These are phyloP conservation scores for Pantherophis guttatus DNA, from an alignment of 2,113 vertebrate species.

Conservation along the genomic window DNA sequence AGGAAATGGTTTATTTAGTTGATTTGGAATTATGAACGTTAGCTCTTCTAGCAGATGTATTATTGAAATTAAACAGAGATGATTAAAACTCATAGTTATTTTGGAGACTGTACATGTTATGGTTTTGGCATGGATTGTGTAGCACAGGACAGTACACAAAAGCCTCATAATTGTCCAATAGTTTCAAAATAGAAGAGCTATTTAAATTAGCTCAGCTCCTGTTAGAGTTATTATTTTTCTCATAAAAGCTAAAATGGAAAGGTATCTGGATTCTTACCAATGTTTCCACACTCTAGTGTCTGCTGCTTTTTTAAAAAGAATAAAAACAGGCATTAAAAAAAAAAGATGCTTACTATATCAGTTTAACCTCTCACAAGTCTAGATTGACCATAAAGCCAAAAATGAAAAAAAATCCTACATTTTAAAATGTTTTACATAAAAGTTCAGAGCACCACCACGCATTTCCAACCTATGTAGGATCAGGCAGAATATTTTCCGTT, in stretches of 20 bases:
- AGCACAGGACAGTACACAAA: background rate
- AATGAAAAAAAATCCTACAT: background rate
- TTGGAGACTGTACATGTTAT: background rate
- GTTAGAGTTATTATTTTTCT: slow-evolving; percentile 35
- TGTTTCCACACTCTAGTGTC: slow-evolving; percentile 10
- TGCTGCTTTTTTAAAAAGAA: background rate
- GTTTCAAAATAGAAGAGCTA: slow-evolving; percentile 36
- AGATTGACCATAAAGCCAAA: slow-evolving; percentile 3
- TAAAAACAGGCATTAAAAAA: slow-evolving; percentile 15
- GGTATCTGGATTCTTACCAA: background rate
- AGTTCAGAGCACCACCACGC: background rate
- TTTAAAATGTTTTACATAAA: background rate
- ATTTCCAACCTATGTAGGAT: background rate
- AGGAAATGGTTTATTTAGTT: background rate
- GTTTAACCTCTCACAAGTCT: slow-evolving; percentile 15
- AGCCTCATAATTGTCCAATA: slow-evolving; percentile 21
- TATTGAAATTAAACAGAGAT: slow-evolving; percentile 17
- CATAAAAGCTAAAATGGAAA: slow-evolving; percentile 6
- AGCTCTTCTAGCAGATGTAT: background rate
- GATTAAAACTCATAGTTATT: background rate
- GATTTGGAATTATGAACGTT: background rate
- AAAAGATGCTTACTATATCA: slow-evolving; percentile 11
- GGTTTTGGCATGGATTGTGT: slow-evolving; percentile 24
- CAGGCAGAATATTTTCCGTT: background rate
- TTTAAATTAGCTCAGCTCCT: slow-evolving; percentile 35